phyloP scores from a whole-genome alignment of 2,888 invertebrate species.

The Lobophora halterata region DNA sequence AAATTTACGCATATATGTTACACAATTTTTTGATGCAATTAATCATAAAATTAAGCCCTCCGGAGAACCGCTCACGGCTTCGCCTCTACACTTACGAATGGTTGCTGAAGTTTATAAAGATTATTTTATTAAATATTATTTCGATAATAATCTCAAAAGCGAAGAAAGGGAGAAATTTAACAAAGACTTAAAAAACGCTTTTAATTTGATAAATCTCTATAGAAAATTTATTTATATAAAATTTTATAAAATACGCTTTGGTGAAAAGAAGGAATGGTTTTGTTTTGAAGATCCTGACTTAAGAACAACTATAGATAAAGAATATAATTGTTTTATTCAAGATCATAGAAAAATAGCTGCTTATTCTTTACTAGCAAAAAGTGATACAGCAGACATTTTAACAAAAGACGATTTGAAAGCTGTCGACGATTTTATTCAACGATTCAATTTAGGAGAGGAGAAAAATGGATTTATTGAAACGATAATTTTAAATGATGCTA shows the following conservation, averaged over 20 bases:
- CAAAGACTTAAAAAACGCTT: slow-evolving; percentile 1
- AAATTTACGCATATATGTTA: neutral
- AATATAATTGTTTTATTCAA: neutral
- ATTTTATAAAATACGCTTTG: slow-evolving; percentile 30
- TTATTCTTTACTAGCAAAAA: neutral
- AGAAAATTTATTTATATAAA: slow-evolving; percentile 26
- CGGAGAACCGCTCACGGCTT: slow-evolving; percentile 22
- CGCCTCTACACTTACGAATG: slow-evolving; percentile 32
- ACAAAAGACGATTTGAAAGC: slow-evolving; percentile 1
- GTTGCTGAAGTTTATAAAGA: slow-evolving; percentile 26
- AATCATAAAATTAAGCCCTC: slow-evolving; percentile 9
- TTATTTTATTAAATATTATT: slow-evolving; percentile 11
- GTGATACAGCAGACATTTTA: neutral
- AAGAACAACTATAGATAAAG: slow-evolving; percentile 18
- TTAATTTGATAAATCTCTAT: slow-evolving; percentile 21
- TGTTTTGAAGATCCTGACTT: slow-evolving; percentile 26
- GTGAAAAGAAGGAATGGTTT: slow-evolving; percentile 28
- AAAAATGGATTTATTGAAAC: slow-evolving; percentile 29
- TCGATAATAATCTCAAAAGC: neutral
- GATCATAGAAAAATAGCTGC: slow-evolving; percentile 11
- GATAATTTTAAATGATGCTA: slow-evolving; percentile 23
- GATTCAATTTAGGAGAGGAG: slow-evolving; percentile 25
- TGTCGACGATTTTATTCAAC: neutral
- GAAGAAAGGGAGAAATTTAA: neutral
- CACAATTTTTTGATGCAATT: slow-evolving; percentile 3